Base-by-base conservation (phyloP, 2,888 invertebrate species). In the Drosophila ustulata region DNA sequence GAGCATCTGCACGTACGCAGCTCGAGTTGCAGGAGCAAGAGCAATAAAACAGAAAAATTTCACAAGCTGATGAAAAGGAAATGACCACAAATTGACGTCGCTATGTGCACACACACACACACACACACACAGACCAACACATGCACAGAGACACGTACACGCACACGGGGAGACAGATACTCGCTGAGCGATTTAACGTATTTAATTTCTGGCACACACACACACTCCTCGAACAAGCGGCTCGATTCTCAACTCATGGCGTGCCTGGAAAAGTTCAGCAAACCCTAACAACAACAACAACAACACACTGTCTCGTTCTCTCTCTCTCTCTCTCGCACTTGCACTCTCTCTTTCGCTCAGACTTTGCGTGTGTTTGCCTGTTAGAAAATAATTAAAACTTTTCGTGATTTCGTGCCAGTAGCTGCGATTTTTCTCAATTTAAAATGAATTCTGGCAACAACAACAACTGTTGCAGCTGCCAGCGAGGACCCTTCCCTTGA, bases 321-420 rank as follows among this genome's bases (percentile, higher is more conserved):
- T 23, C 52, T 13, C 62, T 46, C 26, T 7, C 51, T 43, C 37
- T 25, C 11, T 45, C 32, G 43, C 45, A 32, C 50, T 3, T 18
- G 18, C 18, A 18, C 4, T 9, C 23, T 11, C 11, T 3, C 37
- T 11, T 6, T 28, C 6, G 43, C 34, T 32, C 39, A 25, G 32
- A 47, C 45, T 58, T 76, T 65, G 70, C 83, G 83, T 83, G 81
- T 76, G 83, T 78, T 83, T 74, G 84, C 83, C 82, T 84, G 86
- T 82, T 83, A 82, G 86, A 84, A 84, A 84, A 86, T 84, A 84
- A 84, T 84, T 84, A 86, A 84, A 84, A 84, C 76, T 86, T 83
- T 84, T 85, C 76, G 82, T 85, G 84, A 84, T 85, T 84, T 85
- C 84, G 83, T 84, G 84, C 86, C 82, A 83, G 82, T 86, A 56